These are phyloP conservation scores for Ptilonorhynchus violaceus DNA, from an alignment of 2,113 vertebrate genomes.

Conservation along the genomic window DNA sequence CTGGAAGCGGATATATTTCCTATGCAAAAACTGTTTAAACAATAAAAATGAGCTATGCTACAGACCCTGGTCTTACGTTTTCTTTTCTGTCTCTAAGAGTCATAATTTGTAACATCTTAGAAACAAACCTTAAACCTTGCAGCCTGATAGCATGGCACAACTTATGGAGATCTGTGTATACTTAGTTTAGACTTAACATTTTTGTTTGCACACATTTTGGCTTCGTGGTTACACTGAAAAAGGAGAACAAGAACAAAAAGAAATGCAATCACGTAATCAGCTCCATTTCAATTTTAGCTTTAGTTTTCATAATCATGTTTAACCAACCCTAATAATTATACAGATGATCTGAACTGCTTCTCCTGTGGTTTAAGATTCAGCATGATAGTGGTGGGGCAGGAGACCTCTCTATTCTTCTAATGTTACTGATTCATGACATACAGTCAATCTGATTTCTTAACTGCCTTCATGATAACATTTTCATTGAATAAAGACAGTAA, in stretches of 20 bases:
- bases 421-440: neutral
- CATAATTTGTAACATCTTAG: neutral
- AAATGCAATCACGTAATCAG: neutral
- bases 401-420: neutral
- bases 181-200: neutral
- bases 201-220: neutral
- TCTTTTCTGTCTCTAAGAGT: neutral
- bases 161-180: neutral
- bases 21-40: conserved; percentile 99
- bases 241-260: neutral
- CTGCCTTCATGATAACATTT: neutral
- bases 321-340: neutral
- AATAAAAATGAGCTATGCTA: conserved; percentile 99
- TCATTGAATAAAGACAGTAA: neutral
- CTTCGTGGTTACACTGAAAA: neutral
- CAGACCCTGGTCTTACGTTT: conserved; percentile 75
- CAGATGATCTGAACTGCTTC: neutral
- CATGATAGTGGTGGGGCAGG: neutral
- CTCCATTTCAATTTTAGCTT: neutral
- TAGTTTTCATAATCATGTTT: neutral
- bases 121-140: neutral
- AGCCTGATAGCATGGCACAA: neutral
- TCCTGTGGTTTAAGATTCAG: neutral
- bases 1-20: conserved; percentile 99
- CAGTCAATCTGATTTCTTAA: neutral